Conservation (phyloP, 2,113 vertebrate genomes). For the Ciconia boyciana region DNA sequence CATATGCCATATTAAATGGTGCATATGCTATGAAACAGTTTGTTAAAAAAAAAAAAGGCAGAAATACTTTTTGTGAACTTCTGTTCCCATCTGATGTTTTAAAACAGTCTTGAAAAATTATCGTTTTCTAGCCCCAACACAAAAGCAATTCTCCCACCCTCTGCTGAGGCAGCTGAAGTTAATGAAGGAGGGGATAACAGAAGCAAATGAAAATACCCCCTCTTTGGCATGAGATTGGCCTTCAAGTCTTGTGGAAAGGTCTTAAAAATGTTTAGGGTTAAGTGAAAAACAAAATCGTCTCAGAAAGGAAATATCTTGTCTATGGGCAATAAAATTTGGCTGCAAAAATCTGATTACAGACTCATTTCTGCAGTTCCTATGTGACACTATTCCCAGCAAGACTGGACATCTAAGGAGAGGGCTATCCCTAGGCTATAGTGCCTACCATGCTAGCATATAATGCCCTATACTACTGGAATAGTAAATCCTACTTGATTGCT, state of each 20-base stretch:
- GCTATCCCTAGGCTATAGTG: neutral
- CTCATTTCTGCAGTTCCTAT: neutral
- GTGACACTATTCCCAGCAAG: neutral
- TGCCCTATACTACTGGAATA: too few relatives aligned
- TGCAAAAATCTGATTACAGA: neutral
- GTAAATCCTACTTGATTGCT: neutral
- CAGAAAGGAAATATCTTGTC: constrained; percentile 10
- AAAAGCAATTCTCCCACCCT: constrained; percentile 36
- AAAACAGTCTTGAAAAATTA: constrained; percentile 65
- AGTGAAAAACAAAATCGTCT: neutral
- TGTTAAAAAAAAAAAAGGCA: constrained; percentile 29
- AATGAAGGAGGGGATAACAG: neutral
- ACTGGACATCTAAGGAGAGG: neutral
- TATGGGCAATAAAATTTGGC: neutral
- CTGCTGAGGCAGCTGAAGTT: neutral
- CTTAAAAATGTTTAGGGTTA: neutral
- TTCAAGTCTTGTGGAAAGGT: neutral
- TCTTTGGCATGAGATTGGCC: neutral
- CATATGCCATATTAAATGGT: constrained; percentile 72
- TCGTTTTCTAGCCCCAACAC: constrained; percentile 57
- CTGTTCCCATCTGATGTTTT: constrained; percentile 69
- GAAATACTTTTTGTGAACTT: constrained; percentile 64
- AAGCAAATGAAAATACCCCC: neutral
- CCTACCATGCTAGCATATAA: neutral
- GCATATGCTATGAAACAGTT: constrained; percentile 72